Base-by-base conservation (phyloP, 1,140 invertebrate species). In the Rhagoletis zephyria region DNA sequence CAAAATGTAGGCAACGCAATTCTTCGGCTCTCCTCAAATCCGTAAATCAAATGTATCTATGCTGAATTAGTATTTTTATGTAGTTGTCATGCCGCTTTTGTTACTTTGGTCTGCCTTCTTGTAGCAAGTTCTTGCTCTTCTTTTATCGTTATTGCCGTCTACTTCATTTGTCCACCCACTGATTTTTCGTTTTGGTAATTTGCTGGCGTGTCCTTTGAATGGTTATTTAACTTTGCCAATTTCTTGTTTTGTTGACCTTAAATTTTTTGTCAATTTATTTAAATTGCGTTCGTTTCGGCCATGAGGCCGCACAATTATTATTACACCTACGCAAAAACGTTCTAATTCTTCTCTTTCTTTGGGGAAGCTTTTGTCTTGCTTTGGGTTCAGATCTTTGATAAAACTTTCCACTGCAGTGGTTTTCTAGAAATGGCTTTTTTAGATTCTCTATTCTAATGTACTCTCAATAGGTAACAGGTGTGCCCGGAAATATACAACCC, bases 171-270 rank as follows among this genome's bases (percentile, higher is more conserved):
- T 74, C 67, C 67, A 48, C 67, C 67, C 67, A 74, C 42, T 45
- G 30, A 0, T 30, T 74, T 45, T 40, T 4, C 48, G 14, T 12
- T 45, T 14, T 12, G 14, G 67, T 48, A 48, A 74, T 74, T 74
- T 74, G 45, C 42, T 16, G 40, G 67, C 45, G 45, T 74, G 16
- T 74, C 67, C 45, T 48, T 14, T 0, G 51, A 42, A 16, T 74
- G 67, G 12, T 45, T 10, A 3, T 45, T 74, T 45, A 30, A 30
- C n/a, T 67, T 67, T 10, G 40, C 30, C 67, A 16, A 45, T 74
- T 74, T 45, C 14, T 74, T 74, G 67, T 74, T 74, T 30, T 74
- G 67, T 74, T 74, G 67, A 74, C 67, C 67, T 74, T 74, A 42
- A 74, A 48, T 45, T 74, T 74, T 16, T 4, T 74, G 67, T 74